Evolutionary conservation across 2,888 invertebrate species (phyloP), one percentile per base, ranked within the genome.

Genomic region (Willowsia nigromaculata): DNA sequence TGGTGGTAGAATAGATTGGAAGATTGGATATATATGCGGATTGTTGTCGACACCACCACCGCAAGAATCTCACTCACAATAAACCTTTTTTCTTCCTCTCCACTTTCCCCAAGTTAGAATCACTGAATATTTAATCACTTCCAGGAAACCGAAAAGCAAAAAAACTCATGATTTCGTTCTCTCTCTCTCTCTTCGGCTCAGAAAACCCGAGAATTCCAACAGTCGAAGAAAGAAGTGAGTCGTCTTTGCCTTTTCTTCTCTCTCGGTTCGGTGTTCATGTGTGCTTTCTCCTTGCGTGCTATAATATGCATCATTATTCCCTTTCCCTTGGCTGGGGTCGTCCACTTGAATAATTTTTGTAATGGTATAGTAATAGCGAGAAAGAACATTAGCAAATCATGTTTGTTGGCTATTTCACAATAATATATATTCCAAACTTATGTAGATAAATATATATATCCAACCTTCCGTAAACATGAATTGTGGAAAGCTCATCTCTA

Each of bases 121-220:
- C 81, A 81, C 87, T 82, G 82, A 87, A 87, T 87, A 81, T 87
- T 82, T 87, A 87, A 87, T 87, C 87, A 82, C 62, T 56, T 82
- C 47, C 74, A 65, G 56, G 68, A 86, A 80, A 80, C 65, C 68
- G 27, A 25, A 74, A 68, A 5, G 47, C 43, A 33, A 56, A 33
- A 30, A 53, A 78, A 56, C 78, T 78, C 53, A 37, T 56, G 15
- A 11, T 56, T 30, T 56, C 50, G 15, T 22, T 53, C 68, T 15
- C 11, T 56, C 53, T 68, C 6, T 43, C 15, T 33, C 50, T 30
- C 47, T 11, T 25, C 43, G 7, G 4, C 37, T 40, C 18, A 18
- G 50, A 56, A 78, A 37, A 56, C 15, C 3, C 11, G 56, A 50
- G 53, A 78, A 78, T 33, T 56, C 18, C 53, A 33, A 56, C 56